These are phyloP conservation scores for Cybosia mesomella DNA, from an alignment of 2,888 invertebrate genomes.

Conservation along the genomic window DNA sequence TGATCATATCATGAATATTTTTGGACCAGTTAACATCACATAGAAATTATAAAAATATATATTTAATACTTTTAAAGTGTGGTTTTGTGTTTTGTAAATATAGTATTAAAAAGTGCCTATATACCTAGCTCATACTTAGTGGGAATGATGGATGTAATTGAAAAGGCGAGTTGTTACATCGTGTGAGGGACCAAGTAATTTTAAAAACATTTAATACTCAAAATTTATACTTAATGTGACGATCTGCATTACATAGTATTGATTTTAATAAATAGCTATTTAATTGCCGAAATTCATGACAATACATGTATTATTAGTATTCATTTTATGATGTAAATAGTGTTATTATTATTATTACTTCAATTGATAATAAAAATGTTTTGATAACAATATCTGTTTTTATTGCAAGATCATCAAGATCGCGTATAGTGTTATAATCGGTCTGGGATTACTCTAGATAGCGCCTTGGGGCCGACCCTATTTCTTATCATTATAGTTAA, in stretches of 20 bases:
- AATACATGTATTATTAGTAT: constrained; percentile 43
- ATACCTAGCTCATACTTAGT: background rate
- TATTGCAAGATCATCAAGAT: background rate
- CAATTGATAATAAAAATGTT: constrained; percentile 50
- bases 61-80: constrained; percentile 21
- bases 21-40: constrained; percentile 16
- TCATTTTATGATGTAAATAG: constrained; percentile 48
- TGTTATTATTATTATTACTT: constrained; percentile 49
- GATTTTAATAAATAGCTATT: constrained; percentile 39
- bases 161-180: background rate
- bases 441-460: too few species aligned
- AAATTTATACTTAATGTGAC: constrained; percentile 38
- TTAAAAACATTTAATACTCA: constrained; percentile 49
- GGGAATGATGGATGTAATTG: constrained; percentile 7
- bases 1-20: background rate
- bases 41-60: background rate
- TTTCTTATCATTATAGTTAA: too few species aligned
- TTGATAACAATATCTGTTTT: constrained; percentile 24
- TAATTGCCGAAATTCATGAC: constrained; percentile 46
- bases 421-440: background rate
- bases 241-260: constrained; percentile 36
- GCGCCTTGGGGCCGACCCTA: background rate
- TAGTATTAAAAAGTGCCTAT: constrained; percentile 25
- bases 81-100: constrained; percentile 35
- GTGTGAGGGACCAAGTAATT: constrained; percentile 46